phyloP scores from a whole-genome alignment of 2,888 invertebrate genomes.

The Nebria salina region DNA sequence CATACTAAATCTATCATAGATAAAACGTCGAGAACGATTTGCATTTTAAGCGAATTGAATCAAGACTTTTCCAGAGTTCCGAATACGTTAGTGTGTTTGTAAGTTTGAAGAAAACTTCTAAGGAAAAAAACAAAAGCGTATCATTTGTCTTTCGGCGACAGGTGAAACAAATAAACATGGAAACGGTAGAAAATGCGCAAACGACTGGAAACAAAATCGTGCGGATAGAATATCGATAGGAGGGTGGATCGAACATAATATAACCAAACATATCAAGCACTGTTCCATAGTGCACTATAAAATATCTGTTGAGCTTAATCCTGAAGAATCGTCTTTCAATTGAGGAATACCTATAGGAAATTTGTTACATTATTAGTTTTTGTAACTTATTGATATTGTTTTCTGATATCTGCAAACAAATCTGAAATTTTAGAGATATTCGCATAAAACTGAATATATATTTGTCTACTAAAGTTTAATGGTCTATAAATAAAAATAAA shows the following conservation, averaged over 20 bases:
- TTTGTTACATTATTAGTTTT: too few species aligned
- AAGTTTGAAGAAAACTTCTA: constrained; percentile 31
- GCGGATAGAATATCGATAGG: constrained; percentile 3
- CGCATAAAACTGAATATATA: too few species aligned
- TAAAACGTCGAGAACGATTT: constrained; percentile 31
- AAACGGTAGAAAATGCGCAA: neutral
- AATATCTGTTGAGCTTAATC: constrained; percentile 23
- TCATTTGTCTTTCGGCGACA: constrained; percentile 30
- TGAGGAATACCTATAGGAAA: neutral
- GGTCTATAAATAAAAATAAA: too few species aligned
- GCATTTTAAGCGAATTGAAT: constrained; percentile 40
- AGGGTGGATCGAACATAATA: neutral
- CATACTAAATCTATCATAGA: constrained; percentile 32
- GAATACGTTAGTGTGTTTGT: constrained; percentile 27
- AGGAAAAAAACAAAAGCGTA: constrained; percentile 25
- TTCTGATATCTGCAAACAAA: too few species aligned
- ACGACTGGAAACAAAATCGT: neutral
- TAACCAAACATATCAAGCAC: constrained; percentile 3
- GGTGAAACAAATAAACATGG: constrained; percentile 29
- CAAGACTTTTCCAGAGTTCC: constrained; percentile 25
- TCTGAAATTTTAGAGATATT: too few species aligned
- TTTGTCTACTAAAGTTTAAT: too few species aligned
- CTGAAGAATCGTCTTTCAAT: constrained; percentile 14
- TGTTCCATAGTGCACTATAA: neutral
- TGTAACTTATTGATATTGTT: too few species aligned